phyloP scores from a whole-genome alignment of 1,140 invertebrate species.

The Notospermus geniculatus region DNA sequence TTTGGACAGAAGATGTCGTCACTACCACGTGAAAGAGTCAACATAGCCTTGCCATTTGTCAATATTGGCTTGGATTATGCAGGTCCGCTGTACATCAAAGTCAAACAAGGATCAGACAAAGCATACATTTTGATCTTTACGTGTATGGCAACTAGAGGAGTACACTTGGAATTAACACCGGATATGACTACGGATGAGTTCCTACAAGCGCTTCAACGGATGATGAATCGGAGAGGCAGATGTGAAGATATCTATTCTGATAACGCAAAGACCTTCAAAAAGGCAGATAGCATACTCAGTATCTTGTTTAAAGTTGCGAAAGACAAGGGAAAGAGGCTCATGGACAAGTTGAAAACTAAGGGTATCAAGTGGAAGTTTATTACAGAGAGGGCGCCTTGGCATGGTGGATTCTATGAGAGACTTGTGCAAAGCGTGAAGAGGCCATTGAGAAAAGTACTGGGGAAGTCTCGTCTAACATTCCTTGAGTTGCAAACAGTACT shows the following conservation, averaged over 20 bases:
- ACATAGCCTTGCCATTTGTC: background rate
- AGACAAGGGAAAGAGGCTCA: too few species aligned
- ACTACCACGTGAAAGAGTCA: background rate
- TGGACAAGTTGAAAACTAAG: too few species aligned
- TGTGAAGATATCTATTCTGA: constrained; percentile 1
- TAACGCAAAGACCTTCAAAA: constrained; percentile 9
- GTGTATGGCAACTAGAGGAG: background rate
- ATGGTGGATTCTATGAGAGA: constrained; percentile 5
- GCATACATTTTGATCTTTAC: background rate
- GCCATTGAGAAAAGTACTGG: background rate
- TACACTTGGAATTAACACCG: background rate
- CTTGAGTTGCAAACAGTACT: background rate
- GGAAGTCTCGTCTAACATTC: background rate
- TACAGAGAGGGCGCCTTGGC: background rate
- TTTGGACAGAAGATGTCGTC: background rate
- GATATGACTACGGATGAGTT: background rate
- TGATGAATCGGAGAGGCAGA: background rate
- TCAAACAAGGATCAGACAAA: background rate
- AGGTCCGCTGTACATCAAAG: constrained; percentile 1
- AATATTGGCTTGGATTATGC: constrained; percentile 3
- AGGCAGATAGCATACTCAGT: background rate
- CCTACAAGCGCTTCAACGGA: background rate
- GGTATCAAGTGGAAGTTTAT: background rate
- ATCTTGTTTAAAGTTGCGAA: background rate
- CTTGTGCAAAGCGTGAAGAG: background rate